Conservation (phyloP, 2,888 invertebrate species). For the Digitonthophagus gazella region DNA sequence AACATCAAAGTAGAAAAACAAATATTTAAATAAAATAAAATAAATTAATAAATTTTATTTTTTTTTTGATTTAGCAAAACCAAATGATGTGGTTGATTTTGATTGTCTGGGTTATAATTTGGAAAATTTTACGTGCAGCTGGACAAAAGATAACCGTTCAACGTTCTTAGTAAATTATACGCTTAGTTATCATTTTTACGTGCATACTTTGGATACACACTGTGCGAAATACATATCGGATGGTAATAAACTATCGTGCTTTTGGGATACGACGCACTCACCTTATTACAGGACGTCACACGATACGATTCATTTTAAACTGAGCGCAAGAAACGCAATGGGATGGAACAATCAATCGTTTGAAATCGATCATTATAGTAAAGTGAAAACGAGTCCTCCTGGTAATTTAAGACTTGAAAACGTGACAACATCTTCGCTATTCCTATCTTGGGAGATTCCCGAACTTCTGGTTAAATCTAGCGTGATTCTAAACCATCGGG, state of each 20-base stretch:
- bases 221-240: conserved; percentile 1
- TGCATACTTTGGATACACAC: not conserved
- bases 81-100: conserved; percentile 66
- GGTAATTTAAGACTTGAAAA: conserved; percentile 51
- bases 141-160: too few relatives aligned
- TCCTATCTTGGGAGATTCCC: conserved; percentile 54
- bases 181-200: conserved; percentile 36
- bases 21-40: too few relatives aligned
- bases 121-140: conserved; percentile 71
- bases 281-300: conserved; percentile 58
- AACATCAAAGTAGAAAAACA: too few relatives aligned
- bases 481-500: not conserved
- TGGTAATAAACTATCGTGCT: conserved; percentile 46
- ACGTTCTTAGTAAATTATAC: conserved; percentile 60
- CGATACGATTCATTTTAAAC: conserved; percentile 56
- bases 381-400: conserved; percentile 55
- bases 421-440: conserved; percentile 52
- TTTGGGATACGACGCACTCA: conserved; percentile 53
- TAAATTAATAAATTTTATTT: too few relatives aligned
- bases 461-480: not conserved
- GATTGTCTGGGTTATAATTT: conserved; percentile 72
- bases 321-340: conserved; percentile 63
- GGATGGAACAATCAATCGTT: conserved; percentile 56
- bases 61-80: conserved; percentile 55
- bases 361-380: conserved; percentile 59